Evolutionary conservation across 2,113 vertebrate genomes (phyloP).

Genomic region (Empidonax alnorum): DNA sequence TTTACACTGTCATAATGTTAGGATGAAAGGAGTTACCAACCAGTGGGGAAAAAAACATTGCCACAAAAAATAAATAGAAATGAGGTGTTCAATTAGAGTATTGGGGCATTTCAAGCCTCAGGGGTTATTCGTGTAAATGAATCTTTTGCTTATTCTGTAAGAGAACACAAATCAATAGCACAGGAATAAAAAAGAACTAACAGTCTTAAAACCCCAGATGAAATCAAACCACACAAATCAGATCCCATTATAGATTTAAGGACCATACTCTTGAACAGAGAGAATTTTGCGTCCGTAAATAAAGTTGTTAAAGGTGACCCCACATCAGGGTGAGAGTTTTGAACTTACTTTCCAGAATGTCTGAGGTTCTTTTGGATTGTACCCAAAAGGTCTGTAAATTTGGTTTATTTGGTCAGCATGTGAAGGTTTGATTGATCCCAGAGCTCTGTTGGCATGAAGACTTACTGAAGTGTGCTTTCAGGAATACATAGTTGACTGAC

Average conservation of each 20-base stretch:
- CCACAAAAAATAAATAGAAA: slow-evolving; percentile 20
- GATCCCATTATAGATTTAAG: background rate
- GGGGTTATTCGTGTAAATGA: slow-evolving; percentile 23
- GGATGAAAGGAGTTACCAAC: background rate
- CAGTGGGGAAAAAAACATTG: background rate
- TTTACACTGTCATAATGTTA: background rate
- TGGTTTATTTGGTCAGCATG: background rate
- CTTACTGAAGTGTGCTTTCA: background rate
- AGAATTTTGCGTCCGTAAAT: background rate
- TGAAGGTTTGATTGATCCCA: background rate
- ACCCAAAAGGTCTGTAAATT: background rate
- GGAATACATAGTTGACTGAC: background rate
- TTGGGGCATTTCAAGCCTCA: background rate
- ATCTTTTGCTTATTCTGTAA: slow-evolving; percentile 39
- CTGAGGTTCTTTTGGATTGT: background rate
- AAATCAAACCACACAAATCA: slow-evolving; percentile 12
- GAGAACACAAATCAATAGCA: slow-evolving; percentile 17
- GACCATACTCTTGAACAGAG: background rate
- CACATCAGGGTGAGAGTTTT: background rate
- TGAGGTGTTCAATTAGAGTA: background rate
- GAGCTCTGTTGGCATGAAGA: background rate
- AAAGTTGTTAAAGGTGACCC: background rate
- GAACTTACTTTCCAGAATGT: background rate
- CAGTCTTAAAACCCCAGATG: slow-evolving; percentile 9
- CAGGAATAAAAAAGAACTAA: slow-evolving; percentile 19